These are phyloP conservation scores for Aelia acuminata DNA, from an alignment of 2,888 invertebrate species.

Conservation along the genomic window DNA sequence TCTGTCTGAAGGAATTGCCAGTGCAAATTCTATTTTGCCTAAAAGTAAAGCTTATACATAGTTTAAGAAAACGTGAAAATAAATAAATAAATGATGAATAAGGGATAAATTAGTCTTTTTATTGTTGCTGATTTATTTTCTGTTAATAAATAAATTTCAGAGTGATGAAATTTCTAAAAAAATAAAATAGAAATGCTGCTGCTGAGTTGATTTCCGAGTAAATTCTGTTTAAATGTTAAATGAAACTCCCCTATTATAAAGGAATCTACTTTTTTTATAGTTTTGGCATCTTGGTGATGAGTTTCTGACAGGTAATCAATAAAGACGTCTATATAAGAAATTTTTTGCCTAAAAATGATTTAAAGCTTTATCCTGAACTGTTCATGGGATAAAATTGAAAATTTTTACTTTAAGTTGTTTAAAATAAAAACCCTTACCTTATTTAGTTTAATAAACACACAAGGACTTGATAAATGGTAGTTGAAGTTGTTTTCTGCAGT, in stretches of 20 bases:
- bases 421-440: conserved; percentile 72
- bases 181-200: neutral
- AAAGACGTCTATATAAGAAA: neutral
- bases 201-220: neutral
- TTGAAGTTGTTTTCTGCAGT: conserved; percentile 88
- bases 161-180: neutral
- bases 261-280: neutral
- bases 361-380: neutral
- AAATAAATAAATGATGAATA: too few species aligned
- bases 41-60: too few species aligned
- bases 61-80: too few species aligned
- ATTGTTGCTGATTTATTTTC: neutral
- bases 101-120: neutral
- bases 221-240: neutral
- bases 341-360: neutral
- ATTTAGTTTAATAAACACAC: conserved; percentile 94
- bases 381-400: neutral
- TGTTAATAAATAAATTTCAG: neutral
- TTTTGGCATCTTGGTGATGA: neutral
- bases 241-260: neutral
- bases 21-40: too few species aligned
- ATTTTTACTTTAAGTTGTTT: neutral
- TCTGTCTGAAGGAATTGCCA: too few species aligned
- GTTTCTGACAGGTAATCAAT: neutral
- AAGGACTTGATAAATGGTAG: conserved; percentile 92